Evolutionary conservation across 2,888 invertebrate genomes (phyloP).

Genomic region (Chloromyia formosa): DNA sequence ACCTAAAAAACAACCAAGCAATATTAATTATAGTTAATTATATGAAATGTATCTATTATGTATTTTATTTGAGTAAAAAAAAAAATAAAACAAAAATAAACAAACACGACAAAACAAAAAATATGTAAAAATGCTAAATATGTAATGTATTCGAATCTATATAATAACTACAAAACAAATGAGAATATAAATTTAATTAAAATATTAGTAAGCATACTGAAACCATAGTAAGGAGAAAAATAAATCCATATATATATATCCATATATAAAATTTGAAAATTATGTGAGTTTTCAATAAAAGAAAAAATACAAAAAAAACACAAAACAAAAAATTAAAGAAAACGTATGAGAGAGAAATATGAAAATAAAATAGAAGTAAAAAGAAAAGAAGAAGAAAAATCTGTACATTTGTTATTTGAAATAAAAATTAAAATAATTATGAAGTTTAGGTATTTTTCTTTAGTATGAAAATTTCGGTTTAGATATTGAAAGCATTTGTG

Average conservation of each 20-base stretch:
- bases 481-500: too few species aligned
- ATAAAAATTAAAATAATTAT: constrained; percentile 43
- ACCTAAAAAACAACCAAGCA: constrained; percentile 37
- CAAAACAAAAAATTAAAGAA: constrained; percentile 22
- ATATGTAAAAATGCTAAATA: constrained; percentile 18
- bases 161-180: not conserved
- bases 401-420: constrained; percentile 45
- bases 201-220: constrained; percentile 11
- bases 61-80: constrained; percentile 29
- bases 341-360: not conserved
- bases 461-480: not conserved
- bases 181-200: constrained; percentile 10
- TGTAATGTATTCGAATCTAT: not conserved
- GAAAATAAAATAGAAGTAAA: constrained; percentile 1
- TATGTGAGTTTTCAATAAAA: constrained; percentile 1
- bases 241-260: constrained; percentile 14
- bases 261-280: constrained; percentile 7
- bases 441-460: not conserved
- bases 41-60: constrained; percentile 1
- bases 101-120: not conserved
- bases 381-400: constrained; percentile 24
- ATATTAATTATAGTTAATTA: constrained; percentile 44
- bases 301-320: constrained; percentile 14
- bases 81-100: constrained; percentile 26
- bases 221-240: constrained; percentile 13